Evolutionary conservation across 2,113 vertebrate species (phyloP), one percentile per base, ranked within the genome.

Genomic region (Malurus elegans): DNA sequence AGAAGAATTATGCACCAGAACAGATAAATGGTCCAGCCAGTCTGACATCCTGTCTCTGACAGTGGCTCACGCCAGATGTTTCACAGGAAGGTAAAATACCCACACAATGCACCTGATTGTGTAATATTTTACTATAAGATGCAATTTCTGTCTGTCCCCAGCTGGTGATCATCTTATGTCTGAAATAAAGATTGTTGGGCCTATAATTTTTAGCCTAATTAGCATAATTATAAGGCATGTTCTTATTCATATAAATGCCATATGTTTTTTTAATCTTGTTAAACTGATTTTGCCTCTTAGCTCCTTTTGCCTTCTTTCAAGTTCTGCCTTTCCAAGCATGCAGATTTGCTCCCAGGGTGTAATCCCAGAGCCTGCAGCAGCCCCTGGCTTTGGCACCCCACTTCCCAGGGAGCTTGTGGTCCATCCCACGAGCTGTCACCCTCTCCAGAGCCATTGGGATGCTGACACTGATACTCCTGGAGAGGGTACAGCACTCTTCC

Each of bases 201-300:
- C 88, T 93, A 61, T 95, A 95, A 90, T 91, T 96, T 97, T 95
- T 92, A 91, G 73, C 53, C 90, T 91, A 79, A 66, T 96, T 96
- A 95, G 38, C 2, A 15, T 96, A 97, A 97, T 95, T 95, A 90
- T 64, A 93, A 91, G 54, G 42, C 19, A 6, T 86, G 79, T 80
- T 96, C 88, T 93, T 78, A 79, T 90, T 94, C 57, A 25, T 87
- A 85, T 72, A 94, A 96, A 93, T 86, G 67, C 45, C 71, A 94
- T 93, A 79, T 88, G 0, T 0, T 54, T 91, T 94, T 92, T 75
- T 72, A 94, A 94, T 93, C 73, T 61, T 62, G 14, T 67, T 85
- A 91, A 87, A 75, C 50, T 91, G 47, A 89, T 95, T 94, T 82
- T 86, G 45, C 47, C 34, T 80, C 60, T 89, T 83, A 83, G 26